A percentile compares a stretch with the other conserved stretches of the same genome.
Conservation (phyloP, 2,797 vertebrate genomes). For the Threskiornis aethiopicus region DNA sequence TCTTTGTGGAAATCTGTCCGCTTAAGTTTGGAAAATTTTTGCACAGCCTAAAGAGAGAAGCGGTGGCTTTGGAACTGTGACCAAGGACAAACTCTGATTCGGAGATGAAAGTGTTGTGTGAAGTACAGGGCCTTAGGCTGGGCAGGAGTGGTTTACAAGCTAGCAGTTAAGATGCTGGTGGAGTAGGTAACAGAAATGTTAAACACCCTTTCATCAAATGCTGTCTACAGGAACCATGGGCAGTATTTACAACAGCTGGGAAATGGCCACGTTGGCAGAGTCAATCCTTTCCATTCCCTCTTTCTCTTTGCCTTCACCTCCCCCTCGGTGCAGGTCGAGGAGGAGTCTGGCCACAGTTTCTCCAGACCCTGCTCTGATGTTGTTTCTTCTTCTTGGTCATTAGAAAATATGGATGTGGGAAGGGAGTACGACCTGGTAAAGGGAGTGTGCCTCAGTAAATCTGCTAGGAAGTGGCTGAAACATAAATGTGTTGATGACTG, state of each 20-base stretch:
- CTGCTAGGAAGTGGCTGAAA: background rate
- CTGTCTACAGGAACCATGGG: background rate
- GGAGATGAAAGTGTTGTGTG: background rate
- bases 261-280: background rate
- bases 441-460: background rate
- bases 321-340: background rate
- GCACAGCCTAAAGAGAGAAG: background rate
- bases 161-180: background rate
- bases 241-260: background rate
- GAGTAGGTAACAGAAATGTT: background rate
- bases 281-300: background rate
- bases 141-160: background rate
- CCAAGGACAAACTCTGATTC: background rate
- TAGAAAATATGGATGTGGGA: background rate
- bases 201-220: background rate
- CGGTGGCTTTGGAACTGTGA: background rate
- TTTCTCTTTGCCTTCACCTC: background rate
- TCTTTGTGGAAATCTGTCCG: background rate
- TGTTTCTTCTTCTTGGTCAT: background rate
- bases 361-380: background rate
- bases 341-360: background rate
- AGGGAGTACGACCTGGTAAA: background rate
- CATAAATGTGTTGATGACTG: background rate
- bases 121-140: background rate
- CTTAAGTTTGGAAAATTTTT: background rate